Conservation (phyloP, 2,113 vertebrate species). For the Dicaeum eximium region DNA sequence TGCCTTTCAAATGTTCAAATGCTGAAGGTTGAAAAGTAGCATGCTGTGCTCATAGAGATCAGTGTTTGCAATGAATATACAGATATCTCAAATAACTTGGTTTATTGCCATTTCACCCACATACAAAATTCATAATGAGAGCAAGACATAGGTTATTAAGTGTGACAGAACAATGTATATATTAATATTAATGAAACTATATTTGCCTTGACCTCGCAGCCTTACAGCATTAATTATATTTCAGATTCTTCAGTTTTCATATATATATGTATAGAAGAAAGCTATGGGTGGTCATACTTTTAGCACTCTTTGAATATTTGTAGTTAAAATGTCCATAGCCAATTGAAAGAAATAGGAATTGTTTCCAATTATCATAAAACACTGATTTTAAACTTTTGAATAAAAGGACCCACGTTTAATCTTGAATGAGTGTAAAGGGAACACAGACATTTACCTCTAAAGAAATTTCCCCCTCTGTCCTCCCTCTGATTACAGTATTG, state of each 20-base stretch:
- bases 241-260: background rate
- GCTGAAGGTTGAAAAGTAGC: constrained; percentile 18
- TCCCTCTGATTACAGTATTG: background rate
- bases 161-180: constrained; percentile 10
- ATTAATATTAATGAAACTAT: background rate
- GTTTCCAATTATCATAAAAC: background rate
- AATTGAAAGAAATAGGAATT: background rate
- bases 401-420: background rate
- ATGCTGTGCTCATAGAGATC: constrained; percentile 4
- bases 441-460: background rate
- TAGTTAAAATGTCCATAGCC: background rate
- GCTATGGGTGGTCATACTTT: background rate
- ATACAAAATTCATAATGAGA: constrained; percentile 3
- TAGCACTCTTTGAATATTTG: background rate
- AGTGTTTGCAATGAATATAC: background rate
- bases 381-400: background rate
- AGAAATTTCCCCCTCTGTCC: background rate
- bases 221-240: background rate
- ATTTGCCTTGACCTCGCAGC: background rate
- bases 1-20: constrained; percentile 37
- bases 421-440: background rate
- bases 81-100: background rate
- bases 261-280: background rate
- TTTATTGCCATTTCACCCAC: constrained; percentile 23
- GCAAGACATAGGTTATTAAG: constrained; percentile 13